These are phyloP conservation scores for Endotricha flammealis DNA, from an alignment of 2,888 invertebrate species.

Conservation along the genomic window DNA sequence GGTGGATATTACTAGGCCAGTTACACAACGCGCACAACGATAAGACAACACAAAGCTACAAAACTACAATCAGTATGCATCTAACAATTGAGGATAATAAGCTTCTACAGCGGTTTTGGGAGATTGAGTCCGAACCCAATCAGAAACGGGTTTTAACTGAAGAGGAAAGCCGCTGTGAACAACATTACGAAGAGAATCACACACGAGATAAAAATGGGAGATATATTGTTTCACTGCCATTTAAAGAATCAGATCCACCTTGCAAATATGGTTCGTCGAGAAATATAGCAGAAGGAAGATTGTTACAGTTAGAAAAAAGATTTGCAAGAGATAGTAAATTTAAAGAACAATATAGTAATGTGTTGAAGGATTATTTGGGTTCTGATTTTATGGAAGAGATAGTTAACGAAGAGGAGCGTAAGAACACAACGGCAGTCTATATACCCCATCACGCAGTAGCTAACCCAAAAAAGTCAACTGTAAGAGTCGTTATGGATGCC, in stretches of 20 bases:
- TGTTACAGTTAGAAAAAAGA: conserved; percentile 15
- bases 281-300: conserved; percentile 14
- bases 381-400: conserved; percentile 17
- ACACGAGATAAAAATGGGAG: conserved; percentile 15
- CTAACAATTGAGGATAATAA: conserved; percentile 10
- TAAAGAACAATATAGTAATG: conserved; percentile 17
- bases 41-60: conserved; percentile 20
- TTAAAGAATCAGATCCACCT: conserved; percentile 3
- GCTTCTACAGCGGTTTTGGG: no score
- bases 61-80: conserved; percentile 5
- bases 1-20: conserved; percentile 23
- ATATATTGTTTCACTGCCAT: conserved; percentile 10
- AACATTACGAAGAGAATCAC: conserved; percentile 10
- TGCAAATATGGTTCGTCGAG: conserved; percentile 12
- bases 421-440: conserved; percentile 13
- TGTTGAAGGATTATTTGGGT: conserved; percentile 21
- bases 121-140: no score
- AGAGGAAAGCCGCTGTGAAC: conserved; percentile 6
- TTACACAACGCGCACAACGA: conserved; percentile 3
- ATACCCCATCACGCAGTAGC: conserved; percentile 32
- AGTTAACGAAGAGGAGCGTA: no score
- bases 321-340: conserved; percentile 14
- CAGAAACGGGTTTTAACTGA: no score
- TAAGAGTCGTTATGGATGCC: conserved; percentile 22
- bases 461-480: conserved; percentile 16